phyloP scores from a whole-genome alignment of 2,113 vertebrate species.

The Muscicapa adusta region DNA sequence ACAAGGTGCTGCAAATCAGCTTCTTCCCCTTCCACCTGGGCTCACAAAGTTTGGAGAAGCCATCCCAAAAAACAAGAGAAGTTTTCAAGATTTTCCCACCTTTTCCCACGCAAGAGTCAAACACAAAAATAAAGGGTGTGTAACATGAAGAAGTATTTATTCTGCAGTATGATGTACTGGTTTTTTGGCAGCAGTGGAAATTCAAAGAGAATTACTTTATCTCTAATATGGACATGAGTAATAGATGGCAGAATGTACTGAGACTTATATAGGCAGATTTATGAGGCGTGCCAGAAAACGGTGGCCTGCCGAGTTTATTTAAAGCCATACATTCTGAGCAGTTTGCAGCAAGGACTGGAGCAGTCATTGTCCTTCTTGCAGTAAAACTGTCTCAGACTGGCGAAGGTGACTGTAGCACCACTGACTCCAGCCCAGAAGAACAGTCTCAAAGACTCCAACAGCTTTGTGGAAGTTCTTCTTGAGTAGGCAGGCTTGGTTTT shows the following conservation, averaged over 20 bases:
- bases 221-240: constrained; percentile 61
- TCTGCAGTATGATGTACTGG: background rate
- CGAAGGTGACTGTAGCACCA: background rate
- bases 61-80: background rate
- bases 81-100: background rate
- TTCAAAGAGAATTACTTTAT: constrained; percentile 61
- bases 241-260: constrained; percentile 59
- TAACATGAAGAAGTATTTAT: constrained; percentile 24
- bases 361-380: background rate
- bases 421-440: background rate
- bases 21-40: background rate
- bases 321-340: constrained; percentile 11
- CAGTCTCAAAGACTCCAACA: background rate
- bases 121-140: background rate
- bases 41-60: background rate
- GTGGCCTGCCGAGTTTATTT: constrained; percentile 27
- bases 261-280: constrained; percentile 64
- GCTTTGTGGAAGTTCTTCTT: background rate
- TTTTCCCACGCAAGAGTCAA: background rate
- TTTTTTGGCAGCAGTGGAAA: constrained; percentile 43
- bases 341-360: constrained; percentile 33
- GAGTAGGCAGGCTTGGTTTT: background rate
- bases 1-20: background rate
- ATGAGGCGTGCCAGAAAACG: constrained; percentile 54
- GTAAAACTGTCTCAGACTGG: background rate